Evolutionary conservation across 2,888 invertebrate species (phyloP), one percentile per base, ranked within the genome.

Genomic region (Sesia bembeciformis): DNA sequence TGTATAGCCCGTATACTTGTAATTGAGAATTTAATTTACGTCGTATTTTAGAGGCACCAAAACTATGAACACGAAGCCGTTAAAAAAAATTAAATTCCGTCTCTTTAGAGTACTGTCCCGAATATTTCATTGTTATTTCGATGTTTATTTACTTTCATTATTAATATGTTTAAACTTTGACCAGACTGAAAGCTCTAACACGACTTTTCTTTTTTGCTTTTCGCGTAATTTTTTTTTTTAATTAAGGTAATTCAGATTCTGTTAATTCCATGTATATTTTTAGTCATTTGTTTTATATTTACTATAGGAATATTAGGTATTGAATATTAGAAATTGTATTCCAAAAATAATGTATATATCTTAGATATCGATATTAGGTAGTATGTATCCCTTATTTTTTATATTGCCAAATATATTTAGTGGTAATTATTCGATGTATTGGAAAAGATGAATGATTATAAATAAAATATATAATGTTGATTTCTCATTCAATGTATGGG

Each of bases 401-500:
- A 84, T 85, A 87, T 87, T 85, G 87, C 86, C 86, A 87, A 87
- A 87, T 86, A 85, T 87, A 84, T 84, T 83, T 84, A 84, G 84
- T 74, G 77, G 81, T 86, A 84, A 81, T n/a, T 23, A 23, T 78
- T 55, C 67, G 75, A 78, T 80, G 77, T 82, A 80, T 77, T 72
- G 74, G 75, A 81, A 74, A 78, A 82, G 78, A 74, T 67, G 68
- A 74, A 74, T 78, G 64, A 70, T 68, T 72, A 76, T 78, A 81
- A 80, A 76, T 81, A 81, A 74, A 63, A 63, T 81, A 80, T 83
- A 23, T 46, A 23, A 46, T 46, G 46, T 46, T 46, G 78, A 74
- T 84, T 82, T 84, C 78, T 66, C 80, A 78, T 78, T 78, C 74
- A 73, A 65, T 63, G 56, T 63, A 60, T 72, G 70, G 67, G 71